Percentiles rank a stretch among this genome's conserved stretches.
These are phyloP conservation scores for Conomelus anceps DNA, from an alignment of 2,888 invertebrate genomes.

Conservation along the genomic window DNA sequence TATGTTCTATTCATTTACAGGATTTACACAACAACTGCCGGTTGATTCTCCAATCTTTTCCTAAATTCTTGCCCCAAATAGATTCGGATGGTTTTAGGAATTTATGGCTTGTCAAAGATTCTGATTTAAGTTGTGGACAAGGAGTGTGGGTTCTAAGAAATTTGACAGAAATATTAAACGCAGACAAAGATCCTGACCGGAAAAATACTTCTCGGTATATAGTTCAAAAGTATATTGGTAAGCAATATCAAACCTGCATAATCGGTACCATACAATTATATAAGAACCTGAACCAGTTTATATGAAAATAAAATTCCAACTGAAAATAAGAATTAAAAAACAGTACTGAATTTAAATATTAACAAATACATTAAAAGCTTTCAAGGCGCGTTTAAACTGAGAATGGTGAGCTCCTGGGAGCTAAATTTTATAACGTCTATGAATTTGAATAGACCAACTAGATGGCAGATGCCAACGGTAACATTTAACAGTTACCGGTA, in stretches of 20 bases:
- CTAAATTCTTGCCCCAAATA: slow-evolving; percentile 67
- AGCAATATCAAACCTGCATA: slow-evolving; percentile 37
- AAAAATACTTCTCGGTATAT: slow-evolving; percentile 64
- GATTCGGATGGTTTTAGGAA: slow-evolving; percentile 79
- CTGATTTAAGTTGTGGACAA: slow-evolving; percentile 84
- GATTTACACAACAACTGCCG: not conserved
- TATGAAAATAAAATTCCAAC: too few relatives aligned
- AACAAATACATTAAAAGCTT: too few relatives aligned
- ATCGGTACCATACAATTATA: too few relatives aligned
- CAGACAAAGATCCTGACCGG: slow-evolving; percentile 43
- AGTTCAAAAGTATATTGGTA: slow-evolving; percentile 93
- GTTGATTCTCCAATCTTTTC: not conserved
- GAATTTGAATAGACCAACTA: too few relatives aligned
- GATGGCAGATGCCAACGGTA: too few relatives aligned
- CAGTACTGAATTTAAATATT: too few relatives aligned
- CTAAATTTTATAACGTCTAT: too few relatives aligned
- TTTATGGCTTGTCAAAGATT: slow-evolving; percentile 93
- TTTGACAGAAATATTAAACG: slow-evolving; percentile 73
- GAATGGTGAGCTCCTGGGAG: too few relatives aligned
- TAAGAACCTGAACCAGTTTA: too few relatives aligned
- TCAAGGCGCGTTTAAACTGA: too few relatives aligned
- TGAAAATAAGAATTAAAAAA: too few relatives aligned
- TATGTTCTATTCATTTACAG: not conserved
- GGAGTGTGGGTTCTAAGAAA: slow-evolving; percentile 83
- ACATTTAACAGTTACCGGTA: too few relatives aligned